Conservation (phyloP, 2,113 vertebrate species). For the Nanorana parkeri region DNA sequence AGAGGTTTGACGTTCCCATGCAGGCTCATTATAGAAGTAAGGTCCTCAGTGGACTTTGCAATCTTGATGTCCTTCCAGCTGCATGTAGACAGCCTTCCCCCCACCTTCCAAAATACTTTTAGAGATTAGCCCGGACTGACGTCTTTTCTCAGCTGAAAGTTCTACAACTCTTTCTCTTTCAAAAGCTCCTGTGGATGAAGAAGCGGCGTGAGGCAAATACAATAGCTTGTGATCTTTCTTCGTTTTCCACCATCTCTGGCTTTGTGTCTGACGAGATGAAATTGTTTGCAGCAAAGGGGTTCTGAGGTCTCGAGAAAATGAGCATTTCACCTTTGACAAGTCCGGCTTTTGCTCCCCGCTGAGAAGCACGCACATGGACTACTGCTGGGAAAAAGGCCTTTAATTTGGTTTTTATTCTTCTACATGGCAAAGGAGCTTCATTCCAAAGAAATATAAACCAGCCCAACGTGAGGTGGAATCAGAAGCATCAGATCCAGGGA, state of each 20-base stretch:
- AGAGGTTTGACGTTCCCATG: constrained; percentile 21
- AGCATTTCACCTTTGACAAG: neutral
- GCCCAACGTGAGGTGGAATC: no score
- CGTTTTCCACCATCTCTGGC: neutral
- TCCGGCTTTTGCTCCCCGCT: neutral
- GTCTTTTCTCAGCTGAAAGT: neutral
- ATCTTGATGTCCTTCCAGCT: constrained; percentile 26
- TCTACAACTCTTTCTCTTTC: neutral
- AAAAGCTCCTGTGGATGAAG: neutral
- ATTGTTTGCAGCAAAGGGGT: no score
- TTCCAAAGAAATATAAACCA: no score
- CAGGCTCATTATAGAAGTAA: neutral
- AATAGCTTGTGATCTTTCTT: neutral
- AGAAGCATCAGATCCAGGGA: no score
- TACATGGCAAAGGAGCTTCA: no score
- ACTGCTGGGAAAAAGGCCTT: neutral
- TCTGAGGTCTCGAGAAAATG: neutral
- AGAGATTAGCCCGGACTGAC: neutral
- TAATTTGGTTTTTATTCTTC: neutral
- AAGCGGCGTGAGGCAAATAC: neutral
- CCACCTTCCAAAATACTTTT: neutral
- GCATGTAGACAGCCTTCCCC: neutral
- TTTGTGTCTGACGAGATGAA: neutral
- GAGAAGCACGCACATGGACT: neutral
- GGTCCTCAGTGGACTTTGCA: constrained; percentile 3